These are phyloP conservation scores for Patagioenas fasciata DNA, from an alignment of 2,113 vertebrate species.

Conservation along the genomic window DNA sequence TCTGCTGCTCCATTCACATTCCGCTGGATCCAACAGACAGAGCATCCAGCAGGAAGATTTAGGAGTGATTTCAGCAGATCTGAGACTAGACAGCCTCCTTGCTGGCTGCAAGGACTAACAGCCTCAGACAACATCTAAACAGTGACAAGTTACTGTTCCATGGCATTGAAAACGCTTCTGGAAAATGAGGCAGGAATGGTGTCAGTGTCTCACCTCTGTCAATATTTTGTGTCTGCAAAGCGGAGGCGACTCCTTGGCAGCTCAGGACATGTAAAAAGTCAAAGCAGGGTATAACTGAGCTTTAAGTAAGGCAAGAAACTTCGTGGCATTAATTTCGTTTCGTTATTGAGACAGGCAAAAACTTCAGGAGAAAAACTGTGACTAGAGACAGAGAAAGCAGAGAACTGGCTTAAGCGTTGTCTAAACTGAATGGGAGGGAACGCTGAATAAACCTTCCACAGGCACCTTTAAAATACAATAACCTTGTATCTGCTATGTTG, in stretches of 20 bases:
- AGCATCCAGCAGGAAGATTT: not conserved
- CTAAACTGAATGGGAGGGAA: not conserved
- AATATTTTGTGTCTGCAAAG: not conserved
- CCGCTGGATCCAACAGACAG: not conserved
- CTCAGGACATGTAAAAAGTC: not conserved
- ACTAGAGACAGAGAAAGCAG: not conserved
- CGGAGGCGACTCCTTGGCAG: not conserved
- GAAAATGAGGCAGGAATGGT: not conserved
- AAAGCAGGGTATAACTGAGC: not conserved
- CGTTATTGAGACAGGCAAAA: not conserved
- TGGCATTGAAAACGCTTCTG: not conserved
- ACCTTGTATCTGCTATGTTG: fast-evolving
- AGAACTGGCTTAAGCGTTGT: not conserved
- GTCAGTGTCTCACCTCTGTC: not conserved
- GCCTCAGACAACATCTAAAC: not conserved
- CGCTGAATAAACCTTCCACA: not conserved
- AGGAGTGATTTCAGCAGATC: not conserved
- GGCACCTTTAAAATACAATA: not conserved
- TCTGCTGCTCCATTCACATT: not conserved
- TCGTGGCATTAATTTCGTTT: not conserved
- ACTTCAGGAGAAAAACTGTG: not conserved
- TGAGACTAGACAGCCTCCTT: not conserved
- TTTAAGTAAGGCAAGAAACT: not conserved
- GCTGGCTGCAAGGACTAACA: not conserved
- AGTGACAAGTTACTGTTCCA: not conserved